Base-by-base conservation (phyloP, 2,113 vertebrate genomes). In the Amazona vittata region DNA sequence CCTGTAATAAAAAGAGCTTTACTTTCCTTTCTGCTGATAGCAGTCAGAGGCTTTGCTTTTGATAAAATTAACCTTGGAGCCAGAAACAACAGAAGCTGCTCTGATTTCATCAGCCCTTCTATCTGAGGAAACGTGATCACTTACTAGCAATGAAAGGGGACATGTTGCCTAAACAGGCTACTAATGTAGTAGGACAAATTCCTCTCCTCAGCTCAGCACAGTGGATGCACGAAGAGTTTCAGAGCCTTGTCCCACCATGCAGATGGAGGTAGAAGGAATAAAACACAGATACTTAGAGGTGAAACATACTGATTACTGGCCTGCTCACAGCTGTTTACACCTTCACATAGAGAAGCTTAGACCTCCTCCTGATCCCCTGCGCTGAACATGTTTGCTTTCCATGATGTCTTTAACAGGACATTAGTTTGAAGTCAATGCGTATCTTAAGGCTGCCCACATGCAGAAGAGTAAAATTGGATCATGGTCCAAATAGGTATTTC, bases 41-140 rank as follows among this genome's bases (percentile, higher is more conserved):
- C 75, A 91, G 94, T 96, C 90, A 95, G 79, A 53, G 94, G 96
- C 82, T 94, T 97, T 97, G 69, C 95, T 96, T 94, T 78, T 93
- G 96, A 95, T 96, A 96, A 94, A 97, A 96, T 95, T 95, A 96
- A 96, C 96, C 93, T 96, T 96, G 92, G 86, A 96, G 91, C 86
- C 91, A 93, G 91, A 96, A 96, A 97, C 93, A 97, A 94, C 91
- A 93, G 86, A 93, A 73, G 62, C 89, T 60, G 81, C 83, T 96
- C 70, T 96, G 96, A 97, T 96, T 97, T 96, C 92, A 96, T 97
- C 90, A 95, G 76, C 82, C 81, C 46, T 90, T 84, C 93, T 79
- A 21, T 90, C 92, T 80, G 88, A 92, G 93, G 68, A 81, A 95
- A 97, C 10, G 18, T 64, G 94, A 96, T 83, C 95, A 94, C 83